These are phyloP conservation scores for Drosophila pegasa DNA, from an alignment of 2,888 invertebrate genomes.

Conservation along the genomic window DNA sequence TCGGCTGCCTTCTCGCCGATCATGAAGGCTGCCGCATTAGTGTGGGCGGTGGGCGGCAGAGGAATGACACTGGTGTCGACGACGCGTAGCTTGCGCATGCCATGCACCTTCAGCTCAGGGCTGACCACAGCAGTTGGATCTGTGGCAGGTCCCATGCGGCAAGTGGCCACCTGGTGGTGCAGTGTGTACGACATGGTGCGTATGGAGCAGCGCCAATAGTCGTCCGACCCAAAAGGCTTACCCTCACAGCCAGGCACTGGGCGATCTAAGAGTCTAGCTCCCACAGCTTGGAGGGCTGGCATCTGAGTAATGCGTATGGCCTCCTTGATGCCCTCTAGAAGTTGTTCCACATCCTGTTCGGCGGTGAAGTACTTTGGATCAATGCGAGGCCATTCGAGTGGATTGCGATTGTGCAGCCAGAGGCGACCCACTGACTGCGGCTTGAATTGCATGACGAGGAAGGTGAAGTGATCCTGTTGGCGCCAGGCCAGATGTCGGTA, in stretches of 20 bases:
- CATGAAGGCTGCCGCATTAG: constrained; percentile 89
- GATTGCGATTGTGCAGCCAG: constrained; percentile 88
- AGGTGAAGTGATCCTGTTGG: constrained; percentile 86
- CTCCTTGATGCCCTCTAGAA: constrained; percentile 88
- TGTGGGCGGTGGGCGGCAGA: constrained; percentile 88
- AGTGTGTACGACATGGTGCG: constrained; percentile 87
- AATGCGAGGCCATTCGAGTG: constrained; percentile 87
- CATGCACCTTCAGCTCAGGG: constrained; percentile 87
- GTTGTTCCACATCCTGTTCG: constrained; percentile 85
- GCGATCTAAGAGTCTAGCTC: constrained; percentile 86
- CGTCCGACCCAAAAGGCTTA: constrained; percentile 86
- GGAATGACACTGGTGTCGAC: constrained; percentile 90
- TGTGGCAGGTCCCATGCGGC: constrained; percentile 89
- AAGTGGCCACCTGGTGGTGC: constrained; percentile 89
- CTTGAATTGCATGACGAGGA: constrained; percentile 89
- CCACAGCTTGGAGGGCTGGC: constrained; percentile 87
- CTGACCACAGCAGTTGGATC: constrained; percentile 89
- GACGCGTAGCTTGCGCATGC: constrained; percentile 87
- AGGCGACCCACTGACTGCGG: constrained; percentile 91
- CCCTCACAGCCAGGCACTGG: constrained; percentile 86
- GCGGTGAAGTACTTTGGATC: constrained; percentile 87
- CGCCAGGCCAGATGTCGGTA: constrained; percentile 86
- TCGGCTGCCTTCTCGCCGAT: constrained; percentile 90
- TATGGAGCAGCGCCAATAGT: constrained; percentile 90
- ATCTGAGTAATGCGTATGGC: constrained; percentile 87